Percentiles rank a stretch among this genome's conserved stretches.
Conservation (phyloP, 1,140 invertebrate species). For the Drosophila orena region DNA sequence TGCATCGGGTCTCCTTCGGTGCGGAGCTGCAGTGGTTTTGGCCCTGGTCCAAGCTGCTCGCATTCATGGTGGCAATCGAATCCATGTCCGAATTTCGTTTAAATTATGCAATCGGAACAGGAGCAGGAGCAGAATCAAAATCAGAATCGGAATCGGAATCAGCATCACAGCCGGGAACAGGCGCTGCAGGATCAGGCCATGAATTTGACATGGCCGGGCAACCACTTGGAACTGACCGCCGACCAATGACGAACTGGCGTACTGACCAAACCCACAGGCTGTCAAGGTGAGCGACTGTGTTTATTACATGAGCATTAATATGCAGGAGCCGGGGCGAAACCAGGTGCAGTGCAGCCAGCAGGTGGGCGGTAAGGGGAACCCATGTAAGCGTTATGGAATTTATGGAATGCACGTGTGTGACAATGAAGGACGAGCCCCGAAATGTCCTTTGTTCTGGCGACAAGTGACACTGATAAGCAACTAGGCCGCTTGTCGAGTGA, state of each 20-base stretch:
- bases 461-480: constrained; percentile 50
- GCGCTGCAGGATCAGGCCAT: constrained; percentile 18
- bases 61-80: constrained; percentile 40
- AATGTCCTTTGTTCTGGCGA: constrained; percentile 31
- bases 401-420: neutral
- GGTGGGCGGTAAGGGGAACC: too few species aligned
- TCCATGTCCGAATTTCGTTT: constrained; percentile 58
- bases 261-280: constrained; percentile 50
- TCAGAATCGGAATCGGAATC: neutral
- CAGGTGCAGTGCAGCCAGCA: neutral
- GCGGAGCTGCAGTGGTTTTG: constrained; percentile 10
- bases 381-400: too few species aligned
- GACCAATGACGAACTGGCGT: constrained; percentile 48
- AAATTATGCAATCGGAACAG: constrained; percentile 50
- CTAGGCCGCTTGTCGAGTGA: constrained; percentile 5
- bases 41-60: constrained; percentile 10
- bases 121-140: neutral
- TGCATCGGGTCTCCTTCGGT: constrained; percentile 38
- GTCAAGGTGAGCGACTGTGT: constrained; percentile 64
- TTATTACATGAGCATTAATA: constrained; percentile 65
- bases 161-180: constrained; percentile 3
- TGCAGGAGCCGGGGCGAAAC: constrained; percentile 17
- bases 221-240: constrained; percentile 52
- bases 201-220: constrained; percentile 52
- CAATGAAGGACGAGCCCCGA: constrained; percentile 22